Base-by-base conservation (phyloP, 2,797 vertebrate species). In the Falco rusticolus region DNA sequence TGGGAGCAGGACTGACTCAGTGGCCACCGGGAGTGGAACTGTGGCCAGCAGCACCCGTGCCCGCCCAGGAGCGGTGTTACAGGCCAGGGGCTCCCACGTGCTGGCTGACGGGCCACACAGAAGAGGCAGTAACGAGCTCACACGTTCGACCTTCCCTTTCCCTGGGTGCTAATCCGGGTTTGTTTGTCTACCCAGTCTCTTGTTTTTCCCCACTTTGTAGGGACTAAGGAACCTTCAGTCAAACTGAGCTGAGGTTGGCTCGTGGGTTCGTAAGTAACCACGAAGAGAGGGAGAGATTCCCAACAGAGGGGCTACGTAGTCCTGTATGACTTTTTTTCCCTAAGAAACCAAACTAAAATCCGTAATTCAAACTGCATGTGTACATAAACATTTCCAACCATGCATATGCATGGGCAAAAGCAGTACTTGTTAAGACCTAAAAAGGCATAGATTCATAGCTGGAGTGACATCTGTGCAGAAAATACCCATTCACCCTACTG, bases 401-500 rank as follows among this genome's bases (percentile, higher is more conserved):
- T 48, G 63, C 34, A 51, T 39, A 57, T 11, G 71, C 61, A 66
- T 4, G 13, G 48, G 13, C 41, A 78, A 70, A 68, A 71, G 56
- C 60, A 57, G 28, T 4, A 48, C 61, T 69, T 57, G 56, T 84
- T 65, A 70, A 75, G 34, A 68, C 65, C 66, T 69, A 51, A 75
- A 74, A 71, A 87, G 57, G 69, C 63, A 43, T 5, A 48, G 75
- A 78, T 65, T 83, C 83, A 59, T 54, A 75, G 75, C 72, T 57
- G 72, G 47, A 85, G 80, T 59, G 75, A 85, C 68, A 75, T 28
- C 82, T 80, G 84, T 29, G 72, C 87, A 86, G 81, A 51, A 76
- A 91, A 89, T 13, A 87, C 7, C 50, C 77, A 37, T 65, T 80
- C 41, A 61, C 76, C 86, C 74, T 75, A 63, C 59, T 87, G 90